Conservation (phyloP, 2,797 vertebrate genomes). For the Tragopan temminckii region DNA sequence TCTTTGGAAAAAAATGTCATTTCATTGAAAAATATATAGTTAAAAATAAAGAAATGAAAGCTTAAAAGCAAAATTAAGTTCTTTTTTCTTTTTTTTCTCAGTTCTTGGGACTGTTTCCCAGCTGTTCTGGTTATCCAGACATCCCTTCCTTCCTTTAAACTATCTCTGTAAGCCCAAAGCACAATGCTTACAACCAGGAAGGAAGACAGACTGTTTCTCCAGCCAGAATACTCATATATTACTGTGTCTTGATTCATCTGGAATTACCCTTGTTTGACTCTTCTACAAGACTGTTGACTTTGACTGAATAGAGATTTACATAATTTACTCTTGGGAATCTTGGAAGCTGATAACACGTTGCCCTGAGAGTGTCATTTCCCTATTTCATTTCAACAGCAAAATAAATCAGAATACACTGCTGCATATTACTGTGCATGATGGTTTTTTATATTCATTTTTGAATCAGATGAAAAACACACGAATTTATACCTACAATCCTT, state of each 20-base stretch:
- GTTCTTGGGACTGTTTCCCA: neutral
- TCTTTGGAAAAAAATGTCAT: neutral
- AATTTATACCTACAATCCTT: neutral
- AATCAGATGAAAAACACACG: neutral
- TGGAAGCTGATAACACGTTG: constrained; percentile 19
- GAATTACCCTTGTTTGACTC: constrained; percentile 50
- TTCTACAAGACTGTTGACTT: constrained; percentile 55
- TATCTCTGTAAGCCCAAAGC: neutral
- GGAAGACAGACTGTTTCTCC: neutral
- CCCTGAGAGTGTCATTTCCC: constrained; percentile 12
- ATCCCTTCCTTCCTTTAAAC: neutral
- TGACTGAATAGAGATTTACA: constrained; percentile 53
- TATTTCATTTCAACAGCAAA: constrained; percentile 33
- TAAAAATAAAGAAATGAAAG: neutral
- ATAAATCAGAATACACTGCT: neutral
- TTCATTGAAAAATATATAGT: neutral
- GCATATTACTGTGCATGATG: neutral
- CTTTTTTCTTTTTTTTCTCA: neutral
- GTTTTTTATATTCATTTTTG: neutral
- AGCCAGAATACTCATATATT: neutral
- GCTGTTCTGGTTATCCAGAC: neutral
- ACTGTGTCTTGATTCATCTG: constrained; percentile 5
- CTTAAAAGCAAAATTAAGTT: neutral
- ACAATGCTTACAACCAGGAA: neutral
- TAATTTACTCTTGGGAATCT: constrained; percentile 34